phyloP scores from a whole-genome alignment of 2,797 vertebrate species.

The Gadopsis marmoratus region DNA sequence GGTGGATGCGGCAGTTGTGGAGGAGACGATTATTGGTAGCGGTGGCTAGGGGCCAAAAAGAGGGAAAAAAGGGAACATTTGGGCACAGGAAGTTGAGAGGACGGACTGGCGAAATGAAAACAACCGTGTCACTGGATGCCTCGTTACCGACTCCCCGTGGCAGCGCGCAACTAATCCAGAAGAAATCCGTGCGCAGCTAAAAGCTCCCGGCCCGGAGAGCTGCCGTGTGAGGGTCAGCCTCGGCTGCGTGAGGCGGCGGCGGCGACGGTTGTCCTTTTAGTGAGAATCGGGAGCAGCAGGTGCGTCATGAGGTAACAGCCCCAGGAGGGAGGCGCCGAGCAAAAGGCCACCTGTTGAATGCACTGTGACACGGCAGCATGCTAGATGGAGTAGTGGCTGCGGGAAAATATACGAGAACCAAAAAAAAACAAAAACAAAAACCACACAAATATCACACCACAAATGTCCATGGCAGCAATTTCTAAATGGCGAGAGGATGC shows the following conservation, averaged over 20 bases:
- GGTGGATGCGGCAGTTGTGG: constrained; percentile 10
- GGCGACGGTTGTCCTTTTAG: too few relatives aligned
- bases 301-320: constrained; percentile 64
- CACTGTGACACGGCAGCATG: too few relatives aligned
- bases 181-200: constrained; percentile 29
- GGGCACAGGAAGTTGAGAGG: constrained; percentile 11
- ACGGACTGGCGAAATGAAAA: constrained; percentile 7
- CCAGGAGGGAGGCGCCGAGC: constrained; percentile 51
- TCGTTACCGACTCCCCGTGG: constrained; percentile 12
- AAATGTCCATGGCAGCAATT: background rate
- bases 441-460: too few relatives aligned
- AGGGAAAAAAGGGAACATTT: background rate
- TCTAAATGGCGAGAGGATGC: background rate
- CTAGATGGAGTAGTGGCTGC: constrained; percentile 45
- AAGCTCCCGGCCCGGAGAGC: constrained; percentile 47
- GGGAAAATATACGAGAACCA: constrained; percentile 25
- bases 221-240: constrained; percentile 5
- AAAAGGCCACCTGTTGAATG: constrained; percentile 68
- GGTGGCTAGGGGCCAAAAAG: background rate
- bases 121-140: constrained; percentile 2
- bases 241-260: too few relatives aligned
- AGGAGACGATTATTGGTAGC: constrained; percentile 36
- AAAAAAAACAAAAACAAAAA: constrained; percentile 23
- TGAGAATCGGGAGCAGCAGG: constrained; percentile 64
- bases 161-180: constrained; percentile 39